Percentiles rank a stretch among this genome's conserved stretches.
Evolutionary conservation across 2,888 invertebrate genomes (phyloP).

Genomic region (Ischnura elegans): DNA sequence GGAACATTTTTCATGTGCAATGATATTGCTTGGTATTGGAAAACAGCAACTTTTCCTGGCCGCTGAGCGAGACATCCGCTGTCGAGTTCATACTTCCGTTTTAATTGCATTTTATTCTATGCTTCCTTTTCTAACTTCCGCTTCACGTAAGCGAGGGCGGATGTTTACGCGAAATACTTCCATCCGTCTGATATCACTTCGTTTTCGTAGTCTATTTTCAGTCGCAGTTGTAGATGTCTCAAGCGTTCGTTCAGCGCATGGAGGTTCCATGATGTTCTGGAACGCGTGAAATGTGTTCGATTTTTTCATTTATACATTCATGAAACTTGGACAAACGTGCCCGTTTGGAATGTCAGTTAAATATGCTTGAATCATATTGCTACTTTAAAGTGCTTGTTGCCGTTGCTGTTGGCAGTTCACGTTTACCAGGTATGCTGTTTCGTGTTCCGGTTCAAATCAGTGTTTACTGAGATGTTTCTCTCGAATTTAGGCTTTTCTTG

Average conservation of each 20-base stretch:
- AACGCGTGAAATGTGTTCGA: neutral
- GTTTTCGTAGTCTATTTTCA: neutral
- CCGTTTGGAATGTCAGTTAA: neutral
- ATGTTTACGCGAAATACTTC: conserved; percentile 25
- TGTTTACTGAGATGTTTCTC: neutral
- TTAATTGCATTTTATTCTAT: neutral
- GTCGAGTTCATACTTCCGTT: conserved; percentile 7
- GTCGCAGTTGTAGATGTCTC: neutral
- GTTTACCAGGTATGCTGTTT: conserved; percentile 22
- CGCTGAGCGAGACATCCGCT: neutral
- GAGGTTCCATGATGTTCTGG: neutral
- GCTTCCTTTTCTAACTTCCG: conserved; percentile 47
- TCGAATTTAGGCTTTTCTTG: neutral
- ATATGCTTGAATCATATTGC: neutral
- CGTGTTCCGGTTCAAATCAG: neutral
- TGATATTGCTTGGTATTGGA: neutral
- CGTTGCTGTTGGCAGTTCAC: neutral
- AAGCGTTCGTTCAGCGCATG: neutral
- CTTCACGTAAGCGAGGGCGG: conserved; percentile 6
- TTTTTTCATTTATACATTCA: neutral
- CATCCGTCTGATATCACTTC: neutral
- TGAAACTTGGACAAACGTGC: neutral
- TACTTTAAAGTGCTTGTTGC: neutral
- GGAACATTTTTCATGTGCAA: no score
- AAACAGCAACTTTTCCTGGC: neutral